phyloP scores from a whole-genome alignment of 1,140 invertebrate species.

The Zaprionus gabonicus region DNA sequence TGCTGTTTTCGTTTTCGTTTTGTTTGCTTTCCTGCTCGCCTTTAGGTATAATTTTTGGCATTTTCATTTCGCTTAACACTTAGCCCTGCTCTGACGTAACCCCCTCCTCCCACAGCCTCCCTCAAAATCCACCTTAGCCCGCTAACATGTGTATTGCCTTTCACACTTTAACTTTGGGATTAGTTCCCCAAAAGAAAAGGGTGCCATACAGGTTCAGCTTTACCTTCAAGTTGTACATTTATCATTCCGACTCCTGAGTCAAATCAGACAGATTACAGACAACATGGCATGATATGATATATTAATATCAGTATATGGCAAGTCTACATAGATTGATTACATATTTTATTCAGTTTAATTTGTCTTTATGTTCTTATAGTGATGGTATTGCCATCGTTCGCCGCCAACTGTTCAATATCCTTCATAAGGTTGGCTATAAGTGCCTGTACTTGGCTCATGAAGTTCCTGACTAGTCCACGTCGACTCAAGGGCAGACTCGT shows the following conservation, averaged over 20 bases:
- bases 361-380: not conserved
- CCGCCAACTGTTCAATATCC: conserved; percentile 32
- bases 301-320: too few relatives aligned
- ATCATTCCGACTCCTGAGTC: not conserved
- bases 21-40: conserved; percentile 7
- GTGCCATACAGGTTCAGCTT: not conserved
- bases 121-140: not conserved
- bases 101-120: not conserved
- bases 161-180: conserved; percentile 22
- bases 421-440: conserved; percentile 48
- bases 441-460: conserved; percentile 44
- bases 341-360: not conserved
- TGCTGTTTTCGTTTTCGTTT: conserved; percentile 11
- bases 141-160: conserved; percentile 47
- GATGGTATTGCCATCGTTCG: not conserved
- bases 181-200: conserved; percentile 6
- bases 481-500: conserved; percentile 12
- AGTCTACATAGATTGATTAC: not conserved
- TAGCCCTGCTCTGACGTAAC: not conserved
- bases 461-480: conserved; percentile 40
- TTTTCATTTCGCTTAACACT: conserved; percentile 55
- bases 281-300: too few relatives aligned
- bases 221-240: conserved; percentile 7
- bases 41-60: conserved; percentile 69
- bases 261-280: too few relatives aligned